phyloP scores from a whole-genome alignment of 2,113 vertebrate species.

The Ciconia boyciana region DNA sequence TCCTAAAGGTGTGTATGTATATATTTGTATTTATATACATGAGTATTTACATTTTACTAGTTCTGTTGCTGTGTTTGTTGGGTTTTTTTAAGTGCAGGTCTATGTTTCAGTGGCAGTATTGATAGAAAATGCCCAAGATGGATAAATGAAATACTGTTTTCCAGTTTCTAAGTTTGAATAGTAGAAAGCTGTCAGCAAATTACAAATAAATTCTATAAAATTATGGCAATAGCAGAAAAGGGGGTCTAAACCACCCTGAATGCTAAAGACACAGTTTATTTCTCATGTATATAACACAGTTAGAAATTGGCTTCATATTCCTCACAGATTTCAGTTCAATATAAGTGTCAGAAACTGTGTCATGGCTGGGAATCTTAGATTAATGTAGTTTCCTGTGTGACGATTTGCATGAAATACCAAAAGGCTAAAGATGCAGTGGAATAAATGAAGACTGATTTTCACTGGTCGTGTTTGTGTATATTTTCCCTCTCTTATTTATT shows the following conservation, averaged over 20 bases:
- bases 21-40: not conserved
- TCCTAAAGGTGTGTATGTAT: too few relatives aligned
- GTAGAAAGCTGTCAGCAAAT: not conserved
- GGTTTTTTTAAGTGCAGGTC: not conserved
- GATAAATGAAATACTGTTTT: not conserved
- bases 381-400: not conserved
- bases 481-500: not conserved
- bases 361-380: not conserved
- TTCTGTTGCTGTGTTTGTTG: not conserved
- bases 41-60: not conserved
- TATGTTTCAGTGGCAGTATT: not conserved
- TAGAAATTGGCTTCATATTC: not conserved
- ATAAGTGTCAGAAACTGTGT: not conserved
- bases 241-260: not conserved
- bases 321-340: not conserved
- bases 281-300: not conserved
- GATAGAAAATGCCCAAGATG: not conserved
- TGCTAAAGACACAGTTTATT: not conserved
- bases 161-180: not conserved
- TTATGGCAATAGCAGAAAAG: not conserved
- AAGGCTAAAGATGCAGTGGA: not conserved
- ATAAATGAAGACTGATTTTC: not conserved
- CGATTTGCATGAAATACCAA: not conserved
- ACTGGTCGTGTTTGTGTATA: not conserved
- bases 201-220: not conserved